These are phyloP conservation scores for Sebastes vulpes DNA, from an alignment of 2,797 vertebrate species.

Conservation along the genomic window DNA sequence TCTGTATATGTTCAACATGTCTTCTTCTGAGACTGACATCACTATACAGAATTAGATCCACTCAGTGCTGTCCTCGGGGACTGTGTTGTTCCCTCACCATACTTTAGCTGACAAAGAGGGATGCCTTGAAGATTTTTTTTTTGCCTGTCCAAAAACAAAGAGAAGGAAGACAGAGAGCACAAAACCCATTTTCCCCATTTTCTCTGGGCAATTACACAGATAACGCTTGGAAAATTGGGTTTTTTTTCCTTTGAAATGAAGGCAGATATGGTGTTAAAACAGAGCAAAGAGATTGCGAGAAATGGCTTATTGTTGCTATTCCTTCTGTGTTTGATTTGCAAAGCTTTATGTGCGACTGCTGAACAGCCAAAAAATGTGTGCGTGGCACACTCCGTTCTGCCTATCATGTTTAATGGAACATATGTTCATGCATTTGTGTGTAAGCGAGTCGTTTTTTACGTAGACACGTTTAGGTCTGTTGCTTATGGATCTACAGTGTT, in stretches of 20 bases:
- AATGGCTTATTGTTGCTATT: constrained; percentile 49
- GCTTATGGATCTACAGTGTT: constrained; percentile 3
- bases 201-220: constrained; percentile 75
- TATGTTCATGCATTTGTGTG: constrained; percentile 14
- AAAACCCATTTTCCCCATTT: constrained; percentile 68
- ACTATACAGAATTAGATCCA: constrained; percentile 34
- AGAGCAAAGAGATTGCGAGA: constrained; percentile 44
- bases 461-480: constrained; percentile 5
- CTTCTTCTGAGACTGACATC: constrained; percentile 34
- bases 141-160: constrained; percentile 66
- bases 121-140: constrained; percentile 57
- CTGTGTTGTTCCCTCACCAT: constrained; percentile 38
- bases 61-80: constrained; percentile 40
- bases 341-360: constrained; percentile 22
- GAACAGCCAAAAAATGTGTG: background rate
- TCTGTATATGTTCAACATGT: constrained; percentile 29
- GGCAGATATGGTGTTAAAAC: constrained; percentile 60
- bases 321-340: constrained; percentile 44
- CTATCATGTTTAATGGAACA: background rate
- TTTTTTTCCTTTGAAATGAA: constrained; percentile 58
- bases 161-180: constrained; percentile 51
- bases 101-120: constrained; percentile 65
- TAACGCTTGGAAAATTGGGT: constrained; percentile 55
- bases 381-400: background rate
- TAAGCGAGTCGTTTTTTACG: background rate